phyloP scores from a whole-genome alignment of 2,797 vertebrate species.

The Nyctibius grandis region DNA sequence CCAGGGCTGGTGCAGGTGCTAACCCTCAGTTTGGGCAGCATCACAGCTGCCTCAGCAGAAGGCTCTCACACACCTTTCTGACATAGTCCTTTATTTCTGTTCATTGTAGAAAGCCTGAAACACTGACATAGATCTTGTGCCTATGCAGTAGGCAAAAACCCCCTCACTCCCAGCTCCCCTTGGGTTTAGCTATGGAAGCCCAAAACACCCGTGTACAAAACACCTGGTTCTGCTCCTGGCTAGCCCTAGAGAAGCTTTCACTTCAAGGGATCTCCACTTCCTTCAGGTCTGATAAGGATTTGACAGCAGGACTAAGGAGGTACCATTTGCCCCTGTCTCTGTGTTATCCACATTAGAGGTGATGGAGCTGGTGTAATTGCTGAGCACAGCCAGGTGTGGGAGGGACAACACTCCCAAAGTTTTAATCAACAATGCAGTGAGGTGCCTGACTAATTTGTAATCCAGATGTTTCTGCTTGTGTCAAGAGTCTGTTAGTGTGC shows the following conservation, averaged over 20 bases:
- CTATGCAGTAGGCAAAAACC: too few species aligned
- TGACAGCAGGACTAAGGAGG: neutral
- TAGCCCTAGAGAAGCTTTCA: neutral
- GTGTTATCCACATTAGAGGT: too few species aligned
- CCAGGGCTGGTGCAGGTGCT: neutral
- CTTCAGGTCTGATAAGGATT: neutral
- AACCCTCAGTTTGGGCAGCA: neutral
- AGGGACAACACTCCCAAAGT: too few species aligned
- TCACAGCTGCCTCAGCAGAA: neutral
- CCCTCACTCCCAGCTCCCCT: neutral
- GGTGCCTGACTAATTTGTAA: neutral
- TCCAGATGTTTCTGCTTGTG: neutral
- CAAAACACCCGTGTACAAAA: neutral
- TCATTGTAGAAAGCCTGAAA: neutral
- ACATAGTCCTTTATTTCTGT: neutral
- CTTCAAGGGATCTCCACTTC: neutral
- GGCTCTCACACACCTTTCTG: accelerated
- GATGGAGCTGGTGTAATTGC: neutral
- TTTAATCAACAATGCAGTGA: neutral
- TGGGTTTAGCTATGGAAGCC: neutral
- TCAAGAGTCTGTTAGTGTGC: neutral
- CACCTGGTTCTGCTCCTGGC: neutral
- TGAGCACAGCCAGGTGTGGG: neutral
- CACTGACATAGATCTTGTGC: neutral
- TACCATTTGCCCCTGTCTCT: accelerated